phyloP scores from a whole-genome alignment of 1,140 invertebrate species.

The Philaenus spumarius region DNA sequence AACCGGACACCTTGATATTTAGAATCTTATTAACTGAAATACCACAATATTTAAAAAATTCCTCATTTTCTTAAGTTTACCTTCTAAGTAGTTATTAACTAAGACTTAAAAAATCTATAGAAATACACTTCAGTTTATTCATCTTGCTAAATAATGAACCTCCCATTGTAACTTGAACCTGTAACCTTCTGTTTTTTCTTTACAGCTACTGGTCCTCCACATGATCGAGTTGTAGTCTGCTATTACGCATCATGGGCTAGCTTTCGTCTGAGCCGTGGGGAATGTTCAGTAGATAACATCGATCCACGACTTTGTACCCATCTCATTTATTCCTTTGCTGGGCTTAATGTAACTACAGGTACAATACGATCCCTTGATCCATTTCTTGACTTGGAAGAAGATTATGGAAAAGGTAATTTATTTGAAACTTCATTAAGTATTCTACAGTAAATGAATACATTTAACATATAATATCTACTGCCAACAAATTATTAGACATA shows the following conservation, averaged over 20 bases:
- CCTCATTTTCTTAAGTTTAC: too few species aligned
- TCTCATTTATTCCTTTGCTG: slow-evolving; percentile 81
- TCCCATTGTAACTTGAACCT: too few species aligned
- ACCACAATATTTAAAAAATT: too few species aligned
- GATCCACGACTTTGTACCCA: slow-evolving; percentile 79
- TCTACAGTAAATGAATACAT: too few species aligned
- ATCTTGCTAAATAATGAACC: too few species aligned
- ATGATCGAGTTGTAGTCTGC: slow-evolving; percentile 52
- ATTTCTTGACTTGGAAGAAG: slow-evolving; percentile 53
- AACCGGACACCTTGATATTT: too few species aligned
- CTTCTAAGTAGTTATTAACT: too few species aligned
- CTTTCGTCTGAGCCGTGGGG: slow-evolving; percentile 56
- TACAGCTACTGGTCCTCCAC: background rate
- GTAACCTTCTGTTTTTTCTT: background rate
- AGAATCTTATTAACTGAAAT: too few species aligned
- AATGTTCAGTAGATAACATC: slow-evolving; percentile 59
- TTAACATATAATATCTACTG: background rate
- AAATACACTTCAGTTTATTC: too few species aligned
- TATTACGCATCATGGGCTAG: slow-evolving; percentile 72
- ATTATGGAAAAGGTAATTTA: slow-evolving; percentile 53
- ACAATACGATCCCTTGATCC: slow-evolving; percentile 54
- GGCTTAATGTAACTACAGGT: slow-evolving; percentile 55
- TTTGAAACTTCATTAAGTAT: too few species aligned
- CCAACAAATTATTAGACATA: background rate
- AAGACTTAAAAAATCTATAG: too few species aligned